A percentile compares a stretch with the other conserved stretches of the same genome.
These are phyloP conservation scores for Ameiurus melas DNA, from an alignment of 2,113 vertebrate genomes.

Conservation along the genomic window DNA sequence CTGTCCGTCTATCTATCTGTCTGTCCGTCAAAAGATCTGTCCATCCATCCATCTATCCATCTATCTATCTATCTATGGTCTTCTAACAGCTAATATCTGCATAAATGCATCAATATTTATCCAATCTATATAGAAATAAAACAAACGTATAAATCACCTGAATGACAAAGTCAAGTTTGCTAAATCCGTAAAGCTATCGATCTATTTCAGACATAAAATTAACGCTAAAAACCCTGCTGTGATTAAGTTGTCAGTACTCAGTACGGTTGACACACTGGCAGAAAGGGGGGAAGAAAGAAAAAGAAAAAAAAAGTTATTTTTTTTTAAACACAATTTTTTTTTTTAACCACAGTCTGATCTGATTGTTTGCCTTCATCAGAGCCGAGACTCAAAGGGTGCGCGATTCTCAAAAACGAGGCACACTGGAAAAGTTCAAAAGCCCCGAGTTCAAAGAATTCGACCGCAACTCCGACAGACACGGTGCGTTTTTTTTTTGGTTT, in stretches of 20 bases:
- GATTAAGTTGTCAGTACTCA: not conserved
- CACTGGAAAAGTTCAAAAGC: constrained; percentile 30
- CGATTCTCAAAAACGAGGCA: not conserved
- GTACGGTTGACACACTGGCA: not conserved
- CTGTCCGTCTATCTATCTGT: no score
- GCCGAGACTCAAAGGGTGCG: not conserved
- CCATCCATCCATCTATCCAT: no score
- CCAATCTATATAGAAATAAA: not conserved
- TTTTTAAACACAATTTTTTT: not conserved
- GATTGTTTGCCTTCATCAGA: not conserved
- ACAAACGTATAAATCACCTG: not conserved
- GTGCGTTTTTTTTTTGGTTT: not conserved
- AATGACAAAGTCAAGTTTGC: not conserved
- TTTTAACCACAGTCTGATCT: not conserved
- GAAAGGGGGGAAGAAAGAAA: not conserved
- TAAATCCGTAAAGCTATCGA: not conserved
- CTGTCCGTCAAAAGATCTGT: no score
- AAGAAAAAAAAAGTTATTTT: not conserved
- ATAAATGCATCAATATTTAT: not conserved
- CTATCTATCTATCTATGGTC: not conserved
- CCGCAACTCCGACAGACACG: constrained; percentile 1
- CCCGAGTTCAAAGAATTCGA: not conserved
- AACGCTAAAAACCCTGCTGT: not conserved
- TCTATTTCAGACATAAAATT: not conserved
- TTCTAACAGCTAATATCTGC: not conserved